Base-by-base conservation (phyloP, 2,888 invertebrate genomes). In the Leucophenga montana region DNA sequence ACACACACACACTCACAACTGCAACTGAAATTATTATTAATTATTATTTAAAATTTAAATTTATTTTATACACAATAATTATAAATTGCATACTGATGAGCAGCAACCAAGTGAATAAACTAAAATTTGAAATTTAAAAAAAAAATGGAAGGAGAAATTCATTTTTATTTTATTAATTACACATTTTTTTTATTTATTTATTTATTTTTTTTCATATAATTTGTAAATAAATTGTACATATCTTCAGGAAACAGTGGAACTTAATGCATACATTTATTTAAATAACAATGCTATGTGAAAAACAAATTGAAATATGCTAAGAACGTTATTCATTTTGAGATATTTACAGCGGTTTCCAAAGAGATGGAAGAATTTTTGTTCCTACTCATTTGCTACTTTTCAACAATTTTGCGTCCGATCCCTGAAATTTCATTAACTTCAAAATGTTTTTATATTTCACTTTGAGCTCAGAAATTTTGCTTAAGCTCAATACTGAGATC, bases 181-280 rank as follows among this genome's bases (percentile, higher is more conserved):
- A n/a, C n/a, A n/a, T 31, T 39, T 66, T 39, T 4, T 20, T 18
- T 66, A 31, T 9, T 59, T 6, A 46, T 14, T 64, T 3, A 2
- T 27, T 46, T 44, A 27, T 65, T 65, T 27, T 16, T 48, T 50
- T 65, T 27, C 16, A 22, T 31, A 50, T 50, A 20, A 16, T 65
- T 50, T 53, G 11, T 31, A 33, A 59, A 56, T 50, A 71, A 56
- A 53, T 66, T 71, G 71, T 71, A 71, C 71, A 71, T 71, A 71
- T 71, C 71, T 68, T 68, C 71, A 71, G 22, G 33, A n/a, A 31
- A 33, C 6, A 22, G 16, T 56, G 56, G 11, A 46, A 48, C 56
- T 18, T 22, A n/a, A 16, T 16, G 46, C 39, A 56, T 18, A 67
- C 48, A 59, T 48, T 13, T 1, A 67, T 13, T 39, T 48, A 44